Evolutionary conservation across 2,113 vertebrate species (phyloP).

Genomic region (Catharus minimus): DNA sequence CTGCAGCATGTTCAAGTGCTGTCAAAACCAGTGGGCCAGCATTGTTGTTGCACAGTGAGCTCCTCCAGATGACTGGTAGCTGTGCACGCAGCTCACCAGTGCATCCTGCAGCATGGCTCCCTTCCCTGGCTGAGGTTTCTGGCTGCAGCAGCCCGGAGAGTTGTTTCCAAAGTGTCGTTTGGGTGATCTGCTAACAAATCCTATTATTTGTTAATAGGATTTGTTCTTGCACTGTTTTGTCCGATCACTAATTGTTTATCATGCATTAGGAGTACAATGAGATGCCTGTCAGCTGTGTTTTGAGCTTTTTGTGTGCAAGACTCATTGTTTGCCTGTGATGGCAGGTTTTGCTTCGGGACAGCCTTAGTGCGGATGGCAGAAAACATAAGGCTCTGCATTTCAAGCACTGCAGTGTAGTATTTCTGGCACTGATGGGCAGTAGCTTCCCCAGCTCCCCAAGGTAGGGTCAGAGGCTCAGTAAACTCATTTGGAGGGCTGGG

Average conservation of each 20-base stretch:
- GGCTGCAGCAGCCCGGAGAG: background rate
- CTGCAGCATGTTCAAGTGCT: background rate
- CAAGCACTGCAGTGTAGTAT: background rate
- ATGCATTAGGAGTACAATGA: background rate
- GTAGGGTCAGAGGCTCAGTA: background rate
- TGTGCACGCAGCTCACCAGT: background rate
- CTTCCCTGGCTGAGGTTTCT: background rate
- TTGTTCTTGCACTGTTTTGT: slow-evolving; percentile 45
- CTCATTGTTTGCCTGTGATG: background rate
- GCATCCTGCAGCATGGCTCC: accelerated
- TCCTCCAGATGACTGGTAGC: background rate
- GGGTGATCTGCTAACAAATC: background rate
- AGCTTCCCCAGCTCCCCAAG: accelerated
- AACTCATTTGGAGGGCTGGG: accelerated
- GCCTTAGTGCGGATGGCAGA: background rate
- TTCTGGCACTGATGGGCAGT: background rate
- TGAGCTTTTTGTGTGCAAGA: background rate
- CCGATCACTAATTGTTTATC: slow-evolving; percentile 6
- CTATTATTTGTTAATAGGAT: slow-evolving; percentile 57
- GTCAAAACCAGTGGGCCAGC: accelerated
- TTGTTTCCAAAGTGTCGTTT: background rate
- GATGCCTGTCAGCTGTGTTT: slow-evolving; percentile 34
- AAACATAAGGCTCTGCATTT: background rate
- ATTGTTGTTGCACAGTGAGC: accelerated
- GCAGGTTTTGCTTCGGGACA: background rate